A percentile compares a stretch with the other conserved stretches of the same genome.
phyloP scores from a whole-genome alignment of 2,888 invertebrate genomes.

The Carpatolechia fugitivella region DNA sequence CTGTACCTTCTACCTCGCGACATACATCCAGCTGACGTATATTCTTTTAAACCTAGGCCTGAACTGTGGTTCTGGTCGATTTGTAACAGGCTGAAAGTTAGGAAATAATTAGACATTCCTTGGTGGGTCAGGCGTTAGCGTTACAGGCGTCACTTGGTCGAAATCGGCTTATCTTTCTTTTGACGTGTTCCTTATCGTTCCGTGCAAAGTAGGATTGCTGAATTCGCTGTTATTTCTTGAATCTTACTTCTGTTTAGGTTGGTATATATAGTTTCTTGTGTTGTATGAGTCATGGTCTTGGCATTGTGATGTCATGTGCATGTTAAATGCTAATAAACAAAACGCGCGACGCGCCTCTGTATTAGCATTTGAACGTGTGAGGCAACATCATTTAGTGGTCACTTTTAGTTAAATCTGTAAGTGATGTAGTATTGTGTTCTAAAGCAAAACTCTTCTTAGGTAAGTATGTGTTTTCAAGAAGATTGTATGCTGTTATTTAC shows the following conservation, averaged over 20 bases:
- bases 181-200: slow-evolving; percentile 35
- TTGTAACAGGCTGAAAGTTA: neutral
- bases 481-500: neutral
- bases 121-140: slow-evolving; percentile 15
- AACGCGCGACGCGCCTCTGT: slow-evolving; percentile 34
- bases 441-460: too few species aligned
- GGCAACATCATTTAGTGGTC: slow-evolving; percentile 6
- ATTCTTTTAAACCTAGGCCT: slow-evolving; percentile 29
- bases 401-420: neutral
- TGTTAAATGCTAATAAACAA: slow-evolving; percentile 57
- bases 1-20: slow-evolving; percentile 53
- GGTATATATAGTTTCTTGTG: slow-evolving; percentile 28
- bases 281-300: slow-evolving; percentile 61
- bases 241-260: slow-evolving; percentile 8
- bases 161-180: slow-evolving; percentile 35
- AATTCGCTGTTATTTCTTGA: slow-evolving; percentile 8
- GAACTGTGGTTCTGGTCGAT: neutral
- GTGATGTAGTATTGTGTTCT: neutral
- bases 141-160: slow-evolving; percentile 28
- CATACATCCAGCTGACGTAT: slow-evolving; percentile 56
- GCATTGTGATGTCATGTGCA: slow-evolving; percentile 68
- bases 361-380: slow-evolving; percentile 26
- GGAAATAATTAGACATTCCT: neutral
- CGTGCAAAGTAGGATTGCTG: neutral
- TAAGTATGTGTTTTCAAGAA: neutral